Conservation (phyloP, 2,888 invertebrate genomes). For the Lepidochrysops patricia region DNA sequence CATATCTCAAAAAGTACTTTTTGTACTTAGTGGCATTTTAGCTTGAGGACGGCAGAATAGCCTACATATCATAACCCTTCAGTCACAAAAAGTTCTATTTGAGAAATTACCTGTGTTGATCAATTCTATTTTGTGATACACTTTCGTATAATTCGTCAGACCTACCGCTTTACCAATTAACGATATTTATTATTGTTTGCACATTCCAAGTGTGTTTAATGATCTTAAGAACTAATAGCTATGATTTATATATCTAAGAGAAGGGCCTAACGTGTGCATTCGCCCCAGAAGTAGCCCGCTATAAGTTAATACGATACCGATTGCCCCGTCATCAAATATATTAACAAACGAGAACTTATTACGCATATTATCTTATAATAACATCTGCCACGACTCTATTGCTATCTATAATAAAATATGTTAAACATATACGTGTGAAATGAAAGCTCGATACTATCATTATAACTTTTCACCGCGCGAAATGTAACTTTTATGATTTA, state of each 20-base stretch:
- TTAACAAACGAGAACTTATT: not conserved
- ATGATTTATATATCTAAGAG: not conserved
- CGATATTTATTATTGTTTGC: not conserved
- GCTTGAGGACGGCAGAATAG: too few relatives aligned
- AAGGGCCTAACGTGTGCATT: not conserved
- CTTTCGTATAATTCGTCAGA: not conserved
- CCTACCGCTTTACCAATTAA: not conserved
- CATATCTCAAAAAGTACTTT: too few relatives aligned
- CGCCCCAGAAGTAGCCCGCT: not conserved
- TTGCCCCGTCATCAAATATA: not conserved
- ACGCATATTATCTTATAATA: not conserved
- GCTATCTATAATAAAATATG: not conserved
- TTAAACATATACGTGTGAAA: not conserved
- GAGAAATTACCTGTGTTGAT: too few relatives aligned
- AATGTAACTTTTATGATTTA: not conserved
- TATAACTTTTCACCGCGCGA: not conserved
- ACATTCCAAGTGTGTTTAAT: not conserved
- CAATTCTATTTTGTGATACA: too few relatives aligned
- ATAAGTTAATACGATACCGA: constrained; percentile 1
- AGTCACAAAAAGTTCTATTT: too few relatives aligned
- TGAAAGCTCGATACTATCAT: not conserved
- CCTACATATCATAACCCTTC: too few relatives aligned
- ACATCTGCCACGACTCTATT: not conserved
- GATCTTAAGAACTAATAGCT: not conserved
- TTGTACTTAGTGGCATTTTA: too few relatives aligned